Conservation (phyloP, 2,113 vertebrate species). For the Psilopogon haemacephalus region DNA sequence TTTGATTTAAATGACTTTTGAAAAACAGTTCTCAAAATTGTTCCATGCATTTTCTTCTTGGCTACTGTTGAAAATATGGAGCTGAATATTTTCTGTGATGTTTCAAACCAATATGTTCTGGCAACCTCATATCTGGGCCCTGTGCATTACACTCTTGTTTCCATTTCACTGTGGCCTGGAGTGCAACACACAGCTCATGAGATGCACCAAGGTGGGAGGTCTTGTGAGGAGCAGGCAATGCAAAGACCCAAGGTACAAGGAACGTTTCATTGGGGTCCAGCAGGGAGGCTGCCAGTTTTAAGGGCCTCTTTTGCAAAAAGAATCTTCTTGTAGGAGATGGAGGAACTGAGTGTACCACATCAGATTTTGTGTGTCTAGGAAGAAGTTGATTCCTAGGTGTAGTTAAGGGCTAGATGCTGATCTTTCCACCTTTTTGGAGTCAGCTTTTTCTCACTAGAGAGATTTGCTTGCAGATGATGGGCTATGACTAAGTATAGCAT, state of each 20-base stretch:
- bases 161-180: constrained; percentile 70
- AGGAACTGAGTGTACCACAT: not conserved
- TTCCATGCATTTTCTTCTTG: constrained; percentile 71
- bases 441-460: not conserved
- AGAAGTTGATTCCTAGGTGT: not conserved
- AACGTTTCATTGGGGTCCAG: constrained; percentile 49
- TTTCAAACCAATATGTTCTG: constrained; percentile 72
- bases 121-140: constrained; percentile 59
- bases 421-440: not conserved
- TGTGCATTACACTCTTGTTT: constrained; percentile 59
- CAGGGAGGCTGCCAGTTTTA: constrained; percentile 52
- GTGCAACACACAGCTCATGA: constrained; percentile 59
- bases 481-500: not conserved
- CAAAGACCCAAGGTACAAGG: constrained; percentile 47
- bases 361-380: not conserved
- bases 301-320: constrained; percentile 37
- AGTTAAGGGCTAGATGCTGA: not conserved
- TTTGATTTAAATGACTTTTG: constrained; percentile 73
- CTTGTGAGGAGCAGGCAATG: constrained; percentile 26
- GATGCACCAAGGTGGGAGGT: constrained; percentile 71
- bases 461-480: not conserved
- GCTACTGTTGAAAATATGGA: constrained; percentile 70
- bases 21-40: constrained; percentile 67
- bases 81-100: constrained; percentile 68
- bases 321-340: constrained; percentile 18